Percentiles rank a stretch among this genome's conserved stretches.
Conservation (phyloP, 2,888 invertebrate species). For the Drosophila siamana region DNA sequence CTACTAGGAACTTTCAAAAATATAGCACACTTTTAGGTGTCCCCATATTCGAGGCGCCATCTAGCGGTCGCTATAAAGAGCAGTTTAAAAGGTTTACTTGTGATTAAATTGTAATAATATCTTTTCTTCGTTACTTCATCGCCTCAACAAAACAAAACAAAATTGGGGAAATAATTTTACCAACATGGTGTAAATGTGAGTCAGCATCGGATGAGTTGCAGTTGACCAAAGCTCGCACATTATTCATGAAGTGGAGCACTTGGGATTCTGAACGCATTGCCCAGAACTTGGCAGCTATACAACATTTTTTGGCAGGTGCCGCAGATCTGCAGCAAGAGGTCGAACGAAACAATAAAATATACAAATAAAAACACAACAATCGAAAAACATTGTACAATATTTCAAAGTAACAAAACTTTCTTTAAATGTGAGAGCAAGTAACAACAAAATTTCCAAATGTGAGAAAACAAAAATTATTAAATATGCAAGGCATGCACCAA, state of each 20-base stretch:
- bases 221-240: constrained; percentile 7
- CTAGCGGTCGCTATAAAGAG: constrained; percentile 10
- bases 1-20: not conserved
- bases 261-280: constrained; percentile 45
- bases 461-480: constrained; percentile 55
- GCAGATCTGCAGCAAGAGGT: constrained; percentile 26
- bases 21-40: constrained; percentile 37
- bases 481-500: constrained; percentile 62
- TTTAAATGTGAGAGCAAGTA: constrained; percentile 36
- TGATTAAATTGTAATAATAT: not conserved
- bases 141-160: not conserved
- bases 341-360: constrained; percentile 24
- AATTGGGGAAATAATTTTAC: not conserved
- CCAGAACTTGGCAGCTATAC: constrained; percentile 36
- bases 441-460: constrained; percentile 54
- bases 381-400: constrained; percentile 45
- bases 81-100: not conserved
- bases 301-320: constrained; percentile 61
- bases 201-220: constrained; percentile 4
- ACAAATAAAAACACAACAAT: constrained; percentile 27
- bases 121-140: not conserved
- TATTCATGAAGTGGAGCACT: constrained; percentile 25
- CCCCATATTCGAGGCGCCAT: constrained; percentile 23
- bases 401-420: constrained; percentile 63
- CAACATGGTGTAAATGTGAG: not conserved